Conservation (phyloP, 2,797 vertebrate species). For the Tinamus major region DNA sequence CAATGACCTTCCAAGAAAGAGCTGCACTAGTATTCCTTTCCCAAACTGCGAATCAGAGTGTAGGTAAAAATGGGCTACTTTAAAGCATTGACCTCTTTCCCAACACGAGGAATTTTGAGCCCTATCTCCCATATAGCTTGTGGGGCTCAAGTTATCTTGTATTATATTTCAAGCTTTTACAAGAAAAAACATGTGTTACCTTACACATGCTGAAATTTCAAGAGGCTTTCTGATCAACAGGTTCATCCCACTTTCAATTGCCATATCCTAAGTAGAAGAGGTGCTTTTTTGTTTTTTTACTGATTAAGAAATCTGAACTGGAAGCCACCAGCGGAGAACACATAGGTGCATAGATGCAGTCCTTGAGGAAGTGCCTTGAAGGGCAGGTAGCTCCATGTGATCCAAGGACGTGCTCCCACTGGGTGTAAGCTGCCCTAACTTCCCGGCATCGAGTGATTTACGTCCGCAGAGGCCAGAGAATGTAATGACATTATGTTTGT, state of each 20-base stretch:
- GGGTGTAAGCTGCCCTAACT: not conserved
- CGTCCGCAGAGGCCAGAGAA: not conserved
- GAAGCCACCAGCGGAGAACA: not conserved
- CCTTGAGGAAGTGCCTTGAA: not conserved
- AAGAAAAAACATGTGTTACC: not conserved
- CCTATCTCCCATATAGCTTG: not conserved
- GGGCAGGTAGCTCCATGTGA: fast-evolving
- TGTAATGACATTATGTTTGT: fast-evolving
- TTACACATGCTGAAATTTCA: not conserved
- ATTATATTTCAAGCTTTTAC: not conserved
- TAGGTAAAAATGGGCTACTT: not conserved
- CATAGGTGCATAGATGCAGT: not conserved
- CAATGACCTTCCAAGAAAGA: slow-evolving; percentile 42
- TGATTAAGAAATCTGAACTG: not conserved
- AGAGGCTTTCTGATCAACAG: not conserved
- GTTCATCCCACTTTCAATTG: not conserved
- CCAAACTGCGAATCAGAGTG: not conserved
- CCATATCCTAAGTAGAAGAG: not conserved
- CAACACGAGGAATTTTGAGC: not conserved
- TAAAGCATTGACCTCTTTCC: not conserved
- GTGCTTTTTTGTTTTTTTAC: not conserved
- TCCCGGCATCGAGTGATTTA: not conserved
- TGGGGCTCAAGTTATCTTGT: not conserved
- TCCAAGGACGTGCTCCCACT: not conserved
- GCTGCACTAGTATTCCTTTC: not conserved